A percentile compares a stretch with the other conserved stretches of the same genome.
phyloP scores from a whole-genome alignment of 2,797 vertebrate species.

The Tolypeutes matacus region DNA sequence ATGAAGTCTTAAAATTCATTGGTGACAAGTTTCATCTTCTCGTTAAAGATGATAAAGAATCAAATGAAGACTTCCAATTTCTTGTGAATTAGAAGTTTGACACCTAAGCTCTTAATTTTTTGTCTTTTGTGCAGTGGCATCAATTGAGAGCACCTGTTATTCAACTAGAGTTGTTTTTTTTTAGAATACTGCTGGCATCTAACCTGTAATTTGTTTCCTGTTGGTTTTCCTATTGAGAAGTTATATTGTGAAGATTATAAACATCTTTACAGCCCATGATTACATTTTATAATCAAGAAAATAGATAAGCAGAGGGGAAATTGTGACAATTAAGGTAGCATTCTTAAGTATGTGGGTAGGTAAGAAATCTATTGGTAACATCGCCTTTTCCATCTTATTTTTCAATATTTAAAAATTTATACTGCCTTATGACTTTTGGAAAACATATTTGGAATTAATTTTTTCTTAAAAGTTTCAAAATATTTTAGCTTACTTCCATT shows the following conservation, averaged over 20 bases:
- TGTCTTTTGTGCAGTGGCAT: constrained; percentile 35
- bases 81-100: constrained; percentile 48
- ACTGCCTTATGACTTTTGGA: neutral
- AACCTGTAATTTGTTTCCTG: constrained; percentile 60
- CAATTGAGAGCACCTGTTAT: constrained; percentile 18
- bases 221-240: constrained; percentile 22
- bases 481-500: neutral
- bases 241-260: constrained; percentile 33
- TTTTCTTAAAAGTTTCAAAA: constrained; percentile 47
- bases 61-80: constrained; percentile 8
- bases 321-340: constrained; percentile 3
- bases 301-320: neutral
- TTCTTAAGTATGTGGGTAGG: neutral
- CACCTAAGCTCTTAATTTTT: constrained; percentile 32
- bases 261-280: neutral
- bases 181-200: neutral
- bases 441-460: constrained; percentile 45
- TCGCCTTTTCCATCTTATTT: neutral
- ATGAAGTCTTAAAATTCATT: constrained; percentile 56
- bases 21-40: constrained; percentile 59
- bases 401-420: neutral
- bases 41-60: constrained; percentile 63
- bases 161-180: neutral
- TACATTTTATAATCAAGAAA: constrained; percentile 40
- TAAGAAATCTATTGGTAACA: neutral